Conservation (phyloP, 2,797 vertebrate genomes). For the Hipposideros larvatus region DNA sequence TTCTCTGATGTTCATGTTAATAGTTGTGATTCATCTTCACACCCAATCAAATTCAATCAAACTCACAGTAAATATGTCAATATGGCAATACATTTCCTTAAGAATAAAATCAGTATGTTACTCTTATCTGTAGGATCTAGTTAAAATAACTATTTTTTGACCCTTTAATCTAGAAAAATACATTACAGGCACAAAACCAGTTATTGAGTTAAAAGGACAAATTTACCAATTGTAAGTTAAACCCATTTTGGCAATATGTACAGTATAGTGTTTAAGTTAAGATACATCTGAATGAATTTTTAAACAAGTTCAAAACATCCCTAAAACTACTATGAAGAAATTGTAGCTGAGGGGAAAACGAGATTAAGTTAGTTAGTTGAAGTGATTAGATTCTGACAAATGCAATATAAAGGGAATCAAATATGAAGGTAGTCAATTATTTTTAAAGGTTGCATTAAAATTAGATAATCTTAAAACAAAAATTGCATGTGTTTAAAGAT, state of each 20-base stretch:
- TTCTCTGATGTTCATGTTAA: slow-evolving; percentile 50
- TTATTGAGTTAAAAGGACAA: slow-evolving; percentile 68
- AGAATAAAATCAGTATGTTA: slow-evolving; percentile 72
- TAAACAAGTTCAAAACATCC: slow-evolving; percentile 66
- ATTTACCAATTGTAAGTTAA: slow-evolving; percentile 58
- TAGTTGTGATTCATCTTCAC: slow-evolving; percentile 77
- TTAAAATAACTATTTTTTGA: slow-evolving; percentile 78
- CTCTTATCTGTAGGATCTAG: slow-evolving; percentile 75
- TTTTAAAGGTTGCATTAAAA: slow-evolving; percentile 28
- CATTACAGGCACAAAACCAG: slow-evolving; percentile 55
- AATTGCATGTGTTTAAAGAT: slow-evolving; percentile 10
- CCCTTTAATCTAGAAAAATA: slow-evolving; percentile 75
- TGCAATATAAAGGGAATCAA: slow-evolving; percentile 18
- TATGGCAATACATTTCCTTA: slow-evolving; percentile 52
- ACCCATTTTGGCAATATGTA: slow-evolving; percentile 72
- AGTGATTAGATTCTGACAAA: slow-evolving; percentile 18
- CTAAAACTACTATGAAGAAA: background rate
- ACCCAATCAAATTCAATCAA: background rate
- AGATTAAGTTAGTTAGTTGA: slow-evolving; percentile 37
- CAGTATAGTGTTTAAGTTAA: slow-evolving; percentile 50
- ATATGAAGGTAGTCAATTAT: background rate
- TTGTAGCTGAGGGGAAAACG: background rate
- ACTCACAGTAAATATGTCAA: slow-evolving; percentile 62
- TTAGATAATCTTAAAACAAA: slow-evolving; percentile 25
- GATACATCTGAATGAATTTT: slow-evolving; percentile 14